phyloP scores from a whole-genome alignment of 2,888 invertebrate species.

The Sarcophaga variegata region DNA sequence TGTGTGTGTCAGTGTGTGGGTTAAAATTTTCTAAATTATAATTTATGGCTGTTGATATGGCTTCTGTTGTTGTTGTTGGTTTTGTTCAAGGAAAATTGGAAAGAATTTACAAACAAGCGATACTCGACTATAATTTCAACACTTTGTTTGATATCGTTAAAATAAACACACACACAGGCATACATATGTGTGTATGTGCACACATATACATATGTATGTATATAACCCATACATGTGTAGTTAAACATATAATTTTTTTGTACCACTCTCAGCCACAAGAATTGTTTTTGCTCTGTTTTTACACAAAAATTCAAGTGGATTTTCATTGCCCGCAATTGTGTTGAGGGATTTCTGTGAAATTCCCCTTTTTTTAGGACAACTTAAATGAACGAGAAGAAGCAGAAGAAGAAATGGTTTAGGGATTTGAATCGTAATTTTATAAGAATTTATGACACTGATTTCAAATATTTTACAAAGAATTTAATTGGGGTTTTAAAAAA shows the following conservation, averaged over 20 bases:
- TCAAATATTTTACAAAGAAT: neutral
- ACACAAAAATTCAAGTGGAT: slow-evolving; percentile 56
- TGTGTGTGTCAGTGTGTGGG: slow-evolving; percentile 23
- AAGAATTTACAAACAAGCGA: slow-evolving; percentile 19
- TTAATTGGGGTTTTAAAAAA: slow-evolving; percentile 20
- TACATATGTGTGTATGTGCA: neutral
- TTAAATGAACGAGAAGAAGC: neutral
- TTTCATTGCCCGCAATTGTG: slow-evolving; percentile 46
- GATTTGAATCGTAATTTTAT: slow-evolving; percentile 16
- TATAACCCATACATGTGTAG: neutral
- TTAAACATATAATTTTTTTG: neutral
- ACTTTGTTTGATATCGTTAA: slow-evolving; percentile 11
- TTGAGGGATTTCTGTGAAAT: slow-evolving; percentile 37
- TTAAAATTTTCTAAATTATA: slow-evolving; percentile 65
- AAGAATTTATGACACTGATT: slow-evolving; percentile 29
- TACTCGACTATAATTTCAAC: slow-evolving; percentile 53
- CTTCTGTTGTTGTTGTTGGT: slow-evolving; percentile 31
- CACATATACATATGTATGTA: neutral
- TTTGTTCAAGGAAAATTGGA: slow-evolving; percentile 29
- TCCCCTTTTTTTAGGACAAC: neutral
- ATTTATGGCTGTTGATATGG: slow-evolving; percentile 58
- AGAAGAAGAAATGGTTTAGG: neutral
- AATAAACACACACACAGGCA: too few relatives aligned
- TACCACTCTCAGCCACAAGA: neutral
- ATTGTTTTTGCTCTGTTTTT: slow-evolving; percentile 3